Base-by-base conservation (phyloP, 2,797 vertebrate species). In the Rhinophrynus dorsalis region DNA sequence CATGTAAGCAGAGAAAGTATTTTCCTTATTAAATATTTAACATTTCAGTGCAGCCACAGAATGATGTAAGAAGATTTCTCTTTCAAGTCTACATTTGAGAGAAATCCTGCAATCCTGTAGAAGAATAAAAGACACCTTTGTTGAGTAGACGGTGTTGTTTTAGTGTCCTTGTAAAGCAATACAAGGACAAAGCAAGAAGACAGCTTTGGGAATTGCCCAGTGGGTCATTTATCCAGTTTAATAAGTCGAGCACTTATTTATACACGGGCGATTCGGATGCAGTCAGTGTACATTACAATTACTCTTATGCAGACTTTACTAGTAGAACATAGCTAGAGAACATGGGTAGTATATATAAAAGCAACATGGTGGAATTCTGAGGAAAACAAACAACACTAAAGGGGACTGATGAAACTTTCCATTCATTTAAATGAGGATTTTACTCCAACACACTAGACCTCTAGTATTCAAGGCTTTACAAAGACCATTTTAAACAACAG, bases 21-120 rank as follows among this genome's bases (percentile, higher is more conserved):
- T 72, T 72, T 65, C 44, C 61, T 72, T 50, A 64, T 72, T 50
- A 72, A 72, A 65, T 58, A 65, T 72, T 72, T 40, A 72, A 18
- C 42, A 65, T n/a, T 26, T 72, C 61, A 24, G 15, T 44, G 21
- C 26, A 50, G 68, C 60, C 61, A 72, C 60, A 72, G 54, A 65
- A 42, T 58, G 68, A 72, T 60, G 68, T 72, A 64, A 57, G 60
- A 57, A 18, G 26, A 57, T 42, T 57, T 58, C 44, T 63, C 59
- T 72, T 71, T 64, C 60, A 64, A 57, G 60, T 48, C 42, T 51
- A 40, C 37, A 64, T 62, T 40, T 56, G 40, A 37, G 52, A 71
- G 51, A 63, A 71, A 42, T 37, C 24, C 35, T 38, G 52, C 11
- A 32, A 57, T 57, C 50, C 42, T 23, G 21, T 40, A 47, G 10